Evolutionary conservation across 2,888 invertebrate species (phyloP), one percentile per base, ranked within the genome.

Genomic region (Masnerella sp.): DNA sequence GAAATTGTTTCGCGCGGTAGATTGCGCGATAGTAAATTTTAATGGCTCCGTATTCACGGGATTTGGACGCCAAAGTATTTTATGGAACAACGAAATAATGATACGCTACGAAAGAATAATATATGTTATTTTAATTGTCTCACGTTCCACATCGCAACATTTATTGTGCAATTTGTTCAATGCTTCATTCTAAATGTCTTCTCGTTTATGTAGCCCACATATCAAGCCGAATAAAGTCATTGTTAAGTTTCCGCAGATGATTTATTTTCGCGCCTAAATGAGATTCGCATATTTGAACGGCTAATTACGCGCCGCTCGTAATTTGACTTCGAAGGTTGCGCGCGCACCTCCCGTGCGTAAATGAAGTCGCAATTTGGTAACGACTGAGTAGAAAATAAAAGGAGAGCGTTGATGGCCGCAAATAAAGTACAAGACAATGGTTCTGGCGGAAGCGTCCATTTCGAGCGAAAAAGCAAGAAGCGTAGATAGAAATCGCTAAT

Each of bases 401-500:
- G 43, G 59, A 59, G 52, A 38, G 52, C 61, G 11, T 42, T 18
- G 54, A 67, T 45, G 61, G 49, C 62, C 43, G 64, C 51, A 74
- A 70, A 65, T 62, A 49, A 61, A 52, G 51, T 40, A 30, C 22
- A 42, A 65, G 38, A 74, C 69, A 67, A 74, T 74, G 52, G 56
- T 15, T 56, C 43, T 22, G 36, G 20, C 74, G 70, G 74, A 70
- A 70, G 70, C 62, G 56, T 67, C 64, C 61, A 62, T 54, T 61
- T 65, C 59, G 38, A 65, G 54, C 64, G 52, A 64, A 71, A 64
- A 69, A 64, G 69, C 59, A 69, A 69, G 64, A 69, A 65, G 68
- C 38, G 62, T 58, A 68, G 74, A 69, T 74, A 74, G 28, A 40
- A 40, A 69, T 74, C 74, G 69, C 69, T 74, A 64, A 74, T 74